Conservation (phyloP, 2,888 invertebrate genomes). For the Leptinotarsa juncta region DNA sequence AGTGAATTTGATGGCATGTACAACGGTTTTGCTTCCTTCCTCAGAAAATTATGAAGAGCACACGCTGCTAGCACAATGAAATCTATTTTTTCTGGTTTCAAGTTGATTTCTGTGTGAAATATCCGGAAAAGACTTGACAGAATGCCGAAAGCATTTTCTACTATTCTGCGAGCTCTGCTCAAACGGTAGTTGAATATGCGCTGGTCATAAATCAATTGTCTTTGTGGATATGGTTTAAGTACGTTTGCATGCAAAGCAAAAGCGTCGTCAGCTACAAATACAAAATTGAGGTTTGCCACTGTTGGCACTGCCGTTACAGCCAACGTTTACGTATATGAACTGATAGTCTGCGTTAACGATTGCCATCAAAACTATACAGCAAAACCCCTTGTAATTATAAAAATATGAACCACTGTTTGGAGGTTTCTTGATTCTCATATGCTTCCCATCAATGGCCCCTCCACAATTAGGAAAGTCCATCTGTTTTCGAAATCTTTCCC, state of each 20-base stretch:
- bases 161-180: conserved; percentile 30
- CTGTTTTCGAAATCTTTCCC: conserved; percentile 37
- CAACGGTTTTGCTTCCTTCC: conserved; percentile 21
- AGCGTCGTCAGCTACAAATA: conserved; percentile 38
- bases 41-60: conserved; percentile 38
- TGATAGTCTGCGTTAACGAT: conserved; percentile 36
- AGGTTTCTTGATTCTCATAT: conserved; percentile 44
- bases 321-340: conserved; percentile 37
- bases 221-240: conserved; percentile 37
- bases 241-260: conserved; percentile 36
- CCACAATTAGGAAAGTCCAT: conserved; percentile 48
- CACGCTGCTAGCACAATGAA: conserved; percentile 33
- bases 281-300: conserved; percentile 30
- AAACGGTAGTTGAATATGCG: conserved; percentile 38
- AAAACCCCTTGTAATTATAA: conserved; percentile 21
- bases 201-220: conserved; percentile 28
- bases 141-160: conserved; percentile 40
- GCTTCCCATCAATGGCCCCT: conserved; percentile 48
- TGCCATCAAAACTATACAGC: conserved; percentile 39
- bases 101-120: conserved; percentile 40
- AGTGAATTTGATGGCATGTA: conserved; percentile 22
- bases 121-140: conserved; percentile 33
- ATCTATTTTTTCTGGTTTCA: conserved; percentile 36
- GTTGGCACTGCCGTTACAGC: not conserved
- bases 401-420: conserved; percentile 36